Evolutionary conservation across 2,113 vertebrate species (phyloP), one percentile per base, ranked within the genome.

Genomic region (Leptodactylus fuscus): DNA sequence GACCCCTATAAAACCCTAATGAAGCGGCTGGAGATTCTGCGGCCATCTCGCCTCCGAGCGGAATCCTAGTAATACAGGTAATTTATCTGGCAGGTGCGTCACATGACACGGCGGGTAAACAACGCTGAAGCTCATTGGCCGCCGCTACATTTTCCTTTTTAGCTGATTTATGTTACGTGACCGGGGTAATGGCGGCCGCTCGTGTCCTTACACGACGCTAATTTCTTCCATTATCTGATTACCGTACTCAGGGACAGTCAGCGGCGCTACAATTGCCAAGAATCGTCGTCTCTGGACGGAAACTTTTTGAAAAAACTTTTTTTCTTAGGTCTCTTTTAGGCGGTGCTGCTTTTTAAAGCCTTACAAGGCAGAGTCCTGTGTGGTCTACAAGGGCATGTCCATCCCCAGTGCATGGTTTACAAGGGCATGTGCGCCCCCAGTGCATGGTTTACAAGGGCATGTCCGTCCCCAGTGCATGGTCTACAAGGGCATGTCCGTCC

Each of bases 1-100:
- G 83, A 79, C 75, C 83, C 60, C 76, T 55, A 85, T 85, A 85
- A 85, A 85, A 70, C 29, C 75, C 83, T 80, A 85, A 85, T 65
- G 75, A 80, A 85, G 48, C 18, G 58, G 83, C 46, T 29, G 49
- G 75, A 71, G 65, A 55, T 79, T 71, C 44, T 38, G n/a, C n/a
- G 5, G 11, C 24, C 16, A 60, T 34, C 13, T 7, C 55, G 27
- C 34, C 83, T 20, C 60, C 34, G 41, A 78, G 58, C 69, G 36
- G 34, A 70, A 71, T 70, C 62, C 24, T 16, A n/a, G 75, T 85
- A 53, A 85, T 85, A 27, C 24, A 67, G 51, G 53, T 44, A 62
- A 74, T 83, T 67, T 69, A 78, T 46, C 60, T 53, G 46, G 58
- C 29, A 76, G 34, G 44, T 55, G 38, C 22, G 48, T 36, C 65